These are phyloP conservation scores for Theretra japonica DNA, from an alignment of 2,888 invertebrate genomes.

Conservation along the genomic window DNA sequence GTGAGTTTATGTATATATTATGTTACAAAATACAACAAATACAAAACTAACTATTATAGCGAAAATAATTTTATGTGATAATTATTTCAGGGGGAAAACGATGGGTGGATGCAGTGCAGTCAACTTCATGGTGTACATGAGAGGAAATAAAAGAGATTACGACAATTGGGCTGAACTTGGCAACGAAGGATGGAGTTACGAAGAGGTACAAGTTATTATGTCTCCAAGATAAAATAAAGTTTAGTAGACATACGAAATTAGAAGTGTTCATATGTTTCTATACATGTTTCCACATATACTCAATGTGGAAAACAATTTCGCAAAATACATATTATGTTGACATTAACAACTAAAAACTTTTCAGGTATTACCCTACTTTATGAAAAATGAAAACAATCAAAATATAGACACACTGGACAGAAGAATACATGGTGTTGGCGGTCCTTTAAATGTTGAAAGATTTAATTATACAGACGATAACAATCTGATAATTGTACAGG, in stretches of 20 bases:
- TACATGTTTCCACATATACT: no score
- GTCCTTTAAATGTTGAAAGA: constrained; percentile 87
- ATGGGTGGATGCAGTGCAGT: constrained; percentile 88
- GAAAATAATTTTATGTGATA: constrained; percentile 29
- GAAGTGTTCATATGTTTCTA: no score
- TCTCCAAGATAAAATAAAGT: no score
- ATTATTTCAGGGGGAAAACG: constrained; percentile 80
- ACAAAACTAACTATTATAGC: not conserved
- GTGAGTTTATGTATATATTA: no score
- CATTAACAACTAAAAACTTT: constrained; percentile 40
- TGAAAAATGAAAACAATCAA: constrained; percentile 87
- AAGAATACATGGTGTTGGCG: constrained; percentile 85
- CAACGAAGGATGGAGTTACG: constrained; percentile 86
- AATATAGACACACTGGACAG: constrained; percentile 81
- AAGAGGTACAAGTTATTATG: constrained; percentile 67
- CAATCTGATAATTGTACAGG: constrained; percentile 82
- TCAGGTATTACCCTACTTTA: constrained; percentile 88
- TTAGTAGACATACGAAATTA: no score
- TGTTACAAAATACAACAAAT: no score
- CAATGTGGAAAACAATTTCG: no score
- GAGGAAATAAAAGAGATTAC: constrained; percentile 86
- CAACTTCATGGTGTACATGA: constrained; percentile 87
- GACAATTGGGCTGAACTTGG: constrained; percentile 87
- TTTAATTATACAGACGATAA: constrained; percentile 87
- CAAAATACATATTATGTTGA: not conserved